phyloP scores from a whole-genome alignment of 2,888 invertebrate species.

The Piscicola geometra region DNA sequence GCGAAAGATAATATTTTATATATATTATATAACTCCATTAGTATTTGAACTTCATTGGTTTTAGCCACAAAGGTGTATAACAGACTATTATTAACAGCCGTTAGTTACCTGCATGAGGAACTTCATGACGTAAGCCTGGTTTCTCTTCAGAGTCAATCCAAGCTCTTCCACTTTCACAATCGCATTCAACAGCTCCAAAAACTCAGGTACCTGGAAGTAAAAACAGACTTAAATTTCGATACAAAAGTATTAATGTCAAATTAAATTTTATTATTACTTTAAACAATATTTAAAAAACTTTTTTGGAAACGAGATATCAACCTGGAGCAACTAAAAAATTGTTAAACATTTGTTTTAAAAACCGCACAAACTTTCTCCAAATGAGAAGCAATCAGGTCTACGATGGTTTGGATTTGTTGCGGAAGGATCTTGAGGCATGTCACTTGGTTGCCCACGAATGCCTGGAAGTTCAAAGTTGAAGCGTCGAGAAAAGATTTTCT shows the following conservation, averaged over 20 bases:
- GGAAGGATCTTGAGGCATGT: conserved; percentile 47
- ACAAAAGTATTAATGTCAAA: no score
- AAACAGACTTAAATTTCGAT: no score
- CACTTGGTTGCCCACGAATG: conserved; percentile 47
- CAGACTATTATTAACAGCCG: background rate
- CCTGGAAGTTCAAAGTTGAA: no score
- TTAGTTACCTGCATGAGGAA: conserved; percentile 45
- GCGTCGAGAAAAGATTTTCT: no score
- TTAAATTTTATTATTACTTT: no score
- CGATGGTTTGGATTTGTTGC: conserved; percentile 46
- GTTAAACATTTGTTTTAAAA: background rate
- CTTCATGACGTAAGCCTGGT: conserved; percentile 49
- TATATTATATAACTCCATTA: no score
- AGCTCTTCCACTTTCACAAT: conserved; percentile 48
- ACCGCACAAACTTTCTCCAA: conserved; percentile 42
- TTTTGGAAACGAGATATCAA: no score
- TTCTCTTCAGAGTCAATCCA: conserved; percentile 47
- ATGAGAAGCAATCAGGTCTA: conserved; percentile 45
- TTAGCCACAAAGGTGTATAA: background rate
- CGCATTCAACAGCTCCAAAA: conserved; percentile 46
- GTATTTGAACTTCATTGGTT: no score
- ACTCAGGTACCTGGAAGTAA: conserved; percentile 46
- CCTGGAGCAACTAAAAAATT: no score
- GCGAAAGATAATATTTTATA: no score
- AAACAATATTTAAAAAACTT: no score